Percentiles rank a stretch among this genome's conserved stretches.
These are phyloP conservation scores for Caenorhabditis brenneri DNA, from an alignment of 1,140 invertebrate species.

Conservation along the genomic window DNA sequence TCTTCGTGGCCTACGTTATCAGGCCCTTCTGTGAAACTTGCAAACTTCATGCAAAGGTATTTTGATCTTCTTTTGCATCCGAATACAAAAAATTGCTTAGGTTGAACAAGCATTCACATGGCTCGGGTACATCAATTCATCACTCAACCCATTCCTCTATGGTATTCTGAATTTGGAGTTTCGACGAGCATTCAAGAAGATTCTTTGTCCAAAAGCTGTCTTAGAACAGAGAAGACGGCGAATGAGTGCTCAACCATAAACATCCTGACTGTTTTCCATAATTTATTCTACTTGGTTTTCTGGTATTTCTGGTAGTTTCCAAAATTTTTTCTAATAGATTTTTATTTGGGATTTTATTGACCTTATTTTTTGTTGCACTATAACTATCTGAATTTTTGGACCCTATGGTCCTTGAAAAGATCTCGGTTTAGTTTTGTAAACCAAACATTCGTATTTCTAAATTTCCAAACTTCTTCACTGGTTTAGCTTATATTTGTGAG, in stretches of 20 bases:
- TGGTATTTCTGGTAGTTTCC: neutral
- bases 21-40: slow-evolving; percentile 75
- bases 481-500: neutral
- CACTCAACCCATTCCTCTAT: slow-evolving; percentile 63
- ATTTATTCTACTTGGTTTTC: neutral
- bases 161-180: slow-evolving; percentile 70
- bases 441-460: neutral
- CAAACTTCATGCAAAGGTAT: slow-evolving; percentile 67
- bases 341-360: neutral
- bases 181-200: slow-evolving; percentile 69
- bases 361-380: neutral
- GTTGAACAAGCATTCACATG: slow-evolving; percentile 70
- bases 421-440: neutral
- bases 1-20: slow-evolving; percentile 77
- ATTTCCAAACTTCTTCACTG: neutral
- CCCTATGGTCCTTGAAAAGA: neutral
- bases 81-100: slow-evolving; percentile 44
- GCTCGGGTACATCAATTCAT: slow-evolving; percentile 70
- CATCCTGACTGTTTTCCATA: neutral
- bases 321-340: neutral
- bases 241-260: slow-evolving; percentile 44
- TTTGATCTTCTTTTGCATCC: neutral
- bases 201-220: slow-evolving; percentile 65
- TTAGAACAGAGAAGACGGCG: slow-evolving; percentile 41
- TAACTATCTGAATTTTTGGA: neutral